These are phyloP conservation scores for Lingula anatina DNA, from an alignment of 2,888 invertebrate species.

Conservation along the genomic window DNA sequence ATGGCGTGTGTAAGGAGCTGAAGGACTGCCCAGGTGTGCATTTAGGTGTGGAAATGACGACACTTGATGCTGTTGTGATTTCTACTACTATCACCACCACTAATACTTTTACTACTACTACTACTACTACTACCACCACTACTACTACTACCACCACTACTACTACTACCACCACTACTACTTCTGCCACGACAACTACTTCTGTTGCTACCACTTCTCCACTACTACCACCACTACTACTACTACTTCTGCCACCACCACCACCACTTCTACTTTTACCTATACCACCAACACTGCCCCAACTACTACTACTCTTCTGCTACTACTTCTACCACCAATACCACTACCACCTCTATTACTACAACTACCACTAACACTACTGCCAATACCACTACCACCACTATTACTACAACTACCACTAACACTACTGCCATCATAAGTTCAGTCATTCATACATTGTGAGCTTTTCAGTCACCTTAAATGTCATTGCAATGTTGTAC, in stretches of 20 bases:
- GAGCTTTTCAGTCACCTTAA: too few species aligned
- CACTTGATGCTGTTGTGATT: neutral
- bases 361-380: neutral
- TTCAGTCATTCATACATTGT: neutral
- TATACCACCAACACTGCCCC: neutral
- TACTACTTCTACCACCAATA: neutral
- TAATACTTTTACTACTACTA: slow-evolving; percentile 1
- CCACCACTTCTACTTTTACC: neutral
- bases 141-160: slow-evolving; percentile 2
- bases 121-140: slow-evolving; percentile 3
- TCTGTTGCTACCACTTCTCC: neutral
- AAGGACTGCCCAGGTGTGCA: too few species aligned
- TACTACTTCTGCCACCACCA: neutral
- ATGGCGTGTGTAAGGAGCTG: too few species aligned
- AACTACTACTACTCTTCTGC: neutral
- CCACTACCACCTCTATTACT: neutral
- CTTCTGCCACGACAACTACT: slow-evolving; percentile 1
- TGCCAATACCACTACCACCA: too few species aligned
- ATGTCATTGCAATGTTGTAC: too few species aligned
- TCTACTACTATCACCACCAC: neutral
- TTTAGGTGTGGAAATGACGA: too few species aligned
- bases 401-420: neutral
- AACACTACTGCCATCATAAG: neutral
- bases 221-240: neutral
- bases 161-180: slow-evolving; percentile 1